phyloP scores from a whole-genome alignment of 2,888 invertebrate genomes.

The Eulithis testata region DNA sequence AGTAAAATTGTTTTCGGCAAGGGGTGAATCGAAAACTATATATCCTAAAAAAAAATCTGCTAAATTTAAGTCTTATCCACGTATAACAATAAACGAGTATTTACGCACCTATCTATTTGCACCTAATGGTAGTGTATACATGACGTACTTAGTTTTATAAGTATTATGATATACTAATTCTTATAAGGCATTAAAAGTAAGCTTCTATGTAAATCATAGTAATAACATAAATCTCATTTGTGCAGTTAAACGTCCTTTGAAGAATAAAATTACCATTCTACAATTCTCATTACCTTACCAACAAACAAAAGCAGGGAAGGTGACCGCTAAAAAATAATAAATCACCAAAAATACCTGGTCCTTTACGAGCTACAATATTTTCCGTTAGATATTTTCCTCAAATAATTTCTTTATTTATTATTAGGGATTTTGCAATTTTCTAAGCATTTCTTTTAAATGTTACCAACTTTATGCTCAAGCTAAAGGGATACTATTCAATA shows the following conservation, averaged over 20 bases:
- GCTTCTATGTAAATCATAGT: slow-evolving; percentile 19
- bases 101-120: too few species aligned
- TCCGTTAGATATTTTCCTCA: slow-evolving; percentile 29
- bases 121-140: too few species aligned
- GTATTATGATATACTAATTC: too few species aligned
- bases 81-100: too few species aligned
- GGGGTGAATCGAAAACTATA: too few species aligned
- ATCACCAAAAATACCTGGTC: slow-evolving; percentile 42
- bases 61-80: too few species aligned
- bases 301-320: slow-evolving; percentile 43
- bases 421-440: slow-evolving; percentile 13
- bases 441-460: slow-evolving; percentile 2
- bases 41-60: too few species aligned
- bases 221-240: slow-evolving; percentile 32
- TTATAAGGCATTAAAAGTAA: slow-evolving; percentile 5
- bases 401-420: slow-evolving; percentile 33
- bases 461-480: slow-evolving; percentile 6
- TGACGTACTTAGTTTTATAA: too few species aligned
- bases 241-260: slow-evolving; percentile 47
- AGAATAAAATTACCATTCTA: slow-evolving; percentile 58
- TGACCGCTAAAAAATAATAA: slow-evolving; percentile 42
- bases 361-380: slow-evolving; percentile 41
- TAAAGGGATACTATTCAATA: neutral
- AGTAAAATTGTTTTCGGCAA: too few species aligned
- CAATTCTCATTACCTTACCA: slow-evolving; percentile 51